A percentile compares a stretch with the other conserved stretches of the same genome.
Evolutionary conservation across 2,113 vertebrate species (phyloP).

Genomic region (Amphiprion percula): DNA sequence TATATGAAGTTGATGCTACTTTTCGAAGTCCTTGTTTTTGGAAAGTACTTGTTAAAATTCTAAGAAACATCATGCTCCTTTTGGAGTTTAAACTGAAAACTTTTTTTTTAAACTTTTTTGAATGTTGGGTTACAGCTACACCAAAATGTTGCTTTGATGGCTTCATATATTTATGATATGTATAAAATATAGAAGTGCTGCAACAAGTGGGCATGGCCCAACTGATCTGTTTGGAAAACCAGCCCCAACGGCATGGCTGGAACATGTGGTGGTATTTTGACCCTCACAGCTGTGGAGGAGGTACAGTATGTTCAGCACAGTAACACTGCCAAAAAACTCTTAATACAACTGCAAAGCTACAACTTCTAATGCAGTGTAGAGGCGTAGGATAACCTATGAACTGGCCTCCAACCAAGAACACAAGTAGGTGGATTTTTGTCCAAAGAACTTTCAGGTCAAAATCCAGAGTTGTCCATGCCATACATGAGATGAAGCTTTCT

Average conservation of each 20-base stretch:
- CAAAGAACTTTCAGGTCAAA: conserved; percentile 57
- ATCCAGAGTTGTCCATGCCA: conserved; percentile 17
- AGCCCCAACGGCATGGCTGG: conserved; percentile 9
- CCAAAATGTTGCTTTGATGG: neutral
- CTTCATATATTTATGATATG: neutral
- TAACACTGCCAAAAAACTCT: conserved; percentile 61
- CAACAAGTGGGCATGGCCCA: conserved; percentile 43
- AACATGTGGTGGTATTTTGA: conserved; percentile 47
- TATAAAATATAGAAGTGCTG: neutral
- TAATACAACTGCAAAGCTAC: conserved; percentile 11
- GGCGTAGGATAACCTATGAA: conserved; percentile 73
- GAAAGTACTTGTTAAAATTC: no score
- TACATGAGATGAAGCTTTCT: conserved; percentile 8
- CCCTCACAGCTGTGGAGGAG: conserved; percentile 64
- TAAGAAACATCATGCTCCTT: no score
- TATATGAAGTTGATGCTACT: no score
- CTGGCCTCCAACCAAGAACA: conserved; percentile 75
- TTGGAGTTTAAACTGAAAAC: no score
- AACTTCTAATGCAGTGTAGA: conserved; percentile 33
- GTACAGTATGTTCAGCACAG: conserved; percentile 20
- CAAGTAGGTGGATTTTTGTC: conserved; percentile 73
- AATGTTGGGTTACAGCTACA: neutral
- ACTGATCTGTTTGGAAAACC: conserved; percentile 15
- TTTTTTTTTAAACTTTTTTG: neutral
- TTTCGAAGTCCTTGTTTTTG: no score